Evolutionary conservation across 2,113 vertebrate genomes (phyloP).

Genomic region (Nymphicus hollandicus): DNA sequence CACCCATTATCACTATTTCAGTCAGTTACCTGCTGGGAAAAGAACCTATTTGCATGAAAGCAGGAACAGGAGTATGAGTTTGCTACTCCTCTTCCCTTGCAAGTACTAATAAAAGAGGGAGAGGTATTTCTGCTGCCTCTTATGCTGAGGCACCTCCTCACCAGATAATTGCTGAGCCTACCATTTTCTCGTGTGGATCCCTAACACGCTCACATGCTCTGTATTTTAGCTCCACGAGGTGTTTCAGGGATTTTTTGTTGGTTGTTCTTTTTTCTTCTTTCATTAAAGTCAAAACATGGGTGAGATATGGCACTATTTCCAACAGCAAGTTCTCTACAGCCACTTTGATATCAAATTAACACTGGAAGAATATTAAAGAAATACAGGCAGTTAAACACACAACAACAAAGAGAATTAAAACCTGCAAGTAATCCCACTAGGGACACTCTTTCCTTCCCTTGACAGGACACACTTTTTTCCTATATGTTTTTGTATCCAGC

Average conservation of each 20-base stretch:
- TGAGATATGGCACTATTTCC: not conserved
- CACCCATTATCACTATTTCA: not conserved
- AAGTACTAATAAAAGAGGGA: not conserved
- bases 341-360: not conserved
- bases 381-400: not conserved
- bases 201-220: rapidly evolving
- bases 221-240: not conserved
- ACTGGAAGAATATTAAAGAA: not conserved
- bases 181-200: not conserved
- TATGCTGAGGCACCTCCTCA: not conserved
- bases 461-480: not conserved
- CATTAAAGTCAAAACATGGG: not conserved
- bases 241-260: not conserved
- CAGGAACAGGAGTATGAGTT: not conserved
- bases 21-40: not conserved
- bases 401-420: conserved; percentile 1
- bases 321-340: not conserved
- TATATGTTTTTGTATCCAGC: not conserved
- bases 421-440: not conserved
- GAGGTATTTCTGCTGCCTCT: not conserved
- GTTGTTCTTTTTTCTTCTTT: not conserved
- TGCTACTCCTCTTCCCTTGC: not conserved
- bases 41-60: not conserved
- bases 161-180: not conserved
- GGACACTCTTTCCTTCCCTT: not conserved